Evolutionary conservation across 2,888 invertebrate species (phyloP), one percentile per base, ranked within the genome.

Genomic region (Heliconius aoede): DNA sequence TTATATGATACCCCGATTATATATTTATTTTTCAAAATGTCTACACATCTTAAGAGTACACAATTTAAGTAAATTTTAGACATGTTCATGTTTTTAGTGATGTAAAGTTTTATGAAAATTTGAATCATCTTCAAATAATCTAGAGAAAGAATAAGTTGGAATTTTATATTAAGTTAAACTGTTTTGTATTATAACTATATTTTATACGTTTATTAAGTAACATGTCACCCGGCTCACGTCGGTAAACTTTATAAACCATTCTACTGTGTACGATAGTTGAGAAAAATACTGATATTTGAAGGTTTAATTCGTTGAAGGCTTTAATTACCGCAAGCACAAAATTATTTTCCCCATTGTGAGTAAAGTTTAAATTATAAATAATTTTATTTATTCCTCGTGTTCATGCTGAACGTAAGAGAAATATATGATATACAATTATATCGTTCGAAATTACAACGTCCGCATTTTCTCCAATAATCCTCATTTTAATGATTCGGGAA

Each of bases 221-320:
- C 81, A 84, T 83, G 82, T 80, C 81, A 51, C 65, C 82, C 82
- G 81, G 82, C 82, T 85, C 85, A 83, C 84, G 83, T 81, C 77
- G 82, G 85, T 81, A 86, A 87, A 88, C 88, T 88, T 89, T 88
- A 90, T 90, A 87, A 78, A 72, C 30, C 72, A 74, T 75, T 75
- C 71, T 69, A 69, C 46, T 68, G 51, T 58, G 40, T 62, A 61
- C 7, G 46, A 46, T 46, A 46, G 18, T 46, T 7, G 18, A 46
- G 18, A 46, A 46, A 46, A 46, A 46, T 18, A 18, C 3, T 46
- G 46, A 46, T 46, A 46, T 55, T n/a, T 55, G 0, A 55, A n/a
- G 55, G 55, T 55, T n/a, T n/a, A 55, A 3, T n/a, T 8, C 3
- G 55, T 9, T n/a, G n/a, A n/a, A 55, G 55, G n/a, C 8, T 21